Conservation (phyloP, 1,140 invertebrate species). For the Catajapyx aquilonaris region DNA sequence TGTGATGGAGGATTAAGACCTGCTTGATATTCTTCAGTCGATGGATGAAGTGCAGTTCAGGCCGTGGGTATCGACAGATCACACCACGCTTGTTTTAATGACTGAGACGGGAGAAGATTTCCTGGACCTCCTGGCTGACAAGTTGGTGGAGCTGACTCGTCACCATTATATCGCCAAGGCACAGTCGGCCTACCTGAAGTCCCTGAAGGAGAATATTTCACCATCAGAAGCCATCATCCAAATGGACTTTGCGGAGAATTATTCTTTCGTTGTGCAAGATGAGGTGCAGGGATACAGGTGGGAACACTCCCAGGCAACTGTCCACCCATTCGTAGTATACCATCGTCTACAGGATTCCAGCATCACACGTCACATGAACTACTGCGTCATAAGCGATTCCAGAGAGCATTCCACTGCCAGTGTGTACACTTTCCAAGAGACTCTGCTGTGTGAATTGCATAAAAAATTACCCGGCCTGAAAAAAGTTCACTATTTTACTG, state of each 20-base stretch:
- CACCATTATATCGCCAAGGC: slow-evolving; percentile 6
- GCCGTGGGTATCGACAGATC: slow-evolving; percentile 9
- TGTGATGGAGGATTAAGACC: neutral
- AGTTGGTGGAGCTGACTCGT: neutral
- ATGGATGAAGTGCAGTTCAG: slow-evolving; percentile 8
- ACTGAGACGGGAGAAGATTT: slow-evolving; percentile 4
- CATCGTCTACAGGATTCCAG: slow-evolving; percentile 6
- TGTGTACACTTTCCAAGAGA: slow-evolving; percentile 10
- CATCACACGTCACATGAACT: slow-evolving; percentile 4
- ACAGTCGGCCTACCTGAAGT: slow-evolving; percentile 3
- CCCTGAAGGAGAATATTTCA: slow-evolving; percentile 6
- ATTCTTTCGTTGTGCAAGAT: slow-evolving; percentile 13
- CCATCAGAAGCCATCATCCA: slow-evolving; percentile 5
- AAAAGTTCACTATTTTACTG: neutral
- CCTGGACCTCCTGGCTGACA: neutral
- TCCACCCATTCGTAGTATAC: slow-evolving; percentile 13
- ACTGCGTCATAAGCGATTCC: slow-evolving; percentile 7
- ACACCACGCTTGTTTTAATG: neutral
- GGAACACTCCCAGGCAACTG: slow-evolving; percentile 11
- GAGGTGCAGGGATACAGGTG: slow-evolving; percentile 13
- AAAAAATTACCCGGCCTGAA: no score
- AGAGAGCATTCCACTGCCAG: neutral
- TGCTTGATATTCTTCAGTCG: slow-evolving; percentile 1
- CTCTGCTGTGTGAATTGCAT: slow-evolving; percentile 3
- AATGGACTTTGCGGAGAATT: slow-evolving; percentile 14